phyloP scores from a whole-genome alignment of 92 coral and sea anemone species.

The Porites divaricata region DNA sequence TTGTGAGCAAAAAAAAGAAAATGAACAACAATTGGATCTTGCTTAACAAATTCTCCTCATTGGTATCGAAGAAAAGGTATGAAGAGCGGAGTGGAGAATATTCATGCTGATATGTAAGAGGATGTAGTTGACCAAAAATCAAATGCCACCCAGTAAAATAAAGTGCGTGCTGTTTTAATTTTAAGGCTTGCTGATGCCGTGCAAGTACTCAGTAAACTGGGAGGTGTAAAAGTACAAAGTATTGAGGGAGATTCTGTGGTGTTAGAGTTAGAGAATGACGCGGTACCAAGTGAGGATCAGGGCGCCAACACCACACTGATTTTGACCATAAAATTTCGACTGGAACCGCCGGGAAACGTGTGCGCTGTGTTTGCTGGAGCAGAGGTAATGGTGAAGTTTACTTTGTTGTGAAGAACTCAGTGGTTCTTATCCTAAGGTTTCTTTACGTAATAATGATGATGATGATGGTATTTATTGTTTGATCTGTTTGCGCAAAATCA shows the following conservation, averaged over 20 bases:
- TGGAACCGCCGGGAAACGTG: slow-evolving; percentile 45
- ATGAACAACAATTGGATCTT: too few species aligned
- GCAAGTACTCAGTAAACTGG: slow-evolving; percentile 44
- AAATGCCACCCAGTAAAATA: neutral
- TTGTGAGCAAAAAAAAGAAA: too few species aligned
- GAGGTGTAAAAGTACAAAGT: slow-evolving; percentile 63
- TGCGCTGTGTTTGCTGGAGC: slow-evolving; percentile 47
- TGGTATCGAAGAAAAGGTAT: too few species aligned
- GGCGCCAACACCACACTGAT: slow-evolving; percentile 38
- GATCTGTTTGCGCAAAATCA: too few species aligned
- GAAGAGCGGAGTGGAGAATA: too few species aligned
- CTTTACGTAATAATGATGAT: too few species aligned
- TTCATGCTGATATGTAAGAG: too few species aligned
- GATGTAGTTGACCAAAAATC: too few species aligned
- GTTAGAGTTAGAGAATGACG: slow-evolving; percentile 60
- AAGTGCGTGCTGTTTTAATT: neutral
- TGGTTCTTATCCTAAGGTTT: neutral
- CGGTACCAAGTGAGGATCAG: slow-evolving; percentile 1
- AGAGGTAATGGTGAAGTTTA: neutral
- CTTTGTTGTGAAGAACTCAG: neutral
- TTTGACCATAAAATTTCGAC: slow-evolving; percentile 67
- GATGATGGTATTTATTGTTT: too few species aligned
- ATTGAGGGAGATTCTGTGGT: slow-evolving; percentile 72
- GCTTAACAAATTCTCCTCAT: too few species aligned
- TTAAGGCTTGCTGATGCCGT: slow-evolving; percentile 63